phyloP scores from a whole-genome alignment of 2,797 vertebrate species.

The Thalassophryne amazonica region DNA sequence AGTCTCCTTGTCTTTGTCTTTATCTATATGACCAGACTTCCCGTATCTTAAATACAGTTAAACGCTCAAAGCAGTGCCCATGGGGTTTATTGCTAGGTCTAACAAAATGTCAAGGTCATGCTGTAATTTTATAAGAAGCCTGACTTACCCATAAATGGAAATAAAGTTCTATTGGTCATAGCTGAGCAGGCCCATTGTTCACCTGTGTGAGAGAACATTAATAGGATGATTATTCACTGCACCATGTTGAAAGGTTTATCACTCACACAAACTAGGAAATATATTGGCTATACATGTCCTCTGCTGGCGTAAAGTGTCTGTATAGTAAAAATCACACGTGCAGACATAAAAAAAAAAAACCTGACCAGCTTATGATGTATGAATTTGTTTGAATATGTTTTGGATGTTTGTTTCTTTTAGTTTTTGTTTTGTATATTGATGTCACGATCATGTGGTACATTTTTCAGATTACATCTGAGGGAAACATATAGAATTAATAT shows the following conservation, averaged over 20 bases:
- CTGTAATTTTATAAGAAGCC: constrained; percentile 57
- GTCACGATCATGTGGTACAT: too few relatives aligned
- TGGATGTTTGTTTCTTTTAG: too few relatives aligned
- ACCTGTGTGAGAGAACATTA: constrained; percentile 51
- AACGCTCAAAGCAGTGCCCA: constrained; percentile 51
- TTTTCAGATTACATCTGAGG: too few relatives aligned
- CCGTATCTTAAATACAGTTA: constrained; percentile 62
- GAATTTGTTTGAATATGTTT: too few relatives aligned
- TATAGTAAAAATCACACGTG: constrained; percentile 8
- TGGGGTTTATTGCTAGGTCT: constrained; percentile 72
- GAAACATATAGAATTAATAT: too few relatives aligned
- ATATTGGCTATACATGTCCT: constrained; percentile 42
- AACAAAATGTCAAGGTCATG: constrained; percentile 76
- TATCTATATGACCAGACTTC: constrained; percentile 54
- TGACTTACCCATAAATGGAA: constrained; percentile 47
- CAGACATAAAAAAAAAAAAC: constrained; percentile 4
- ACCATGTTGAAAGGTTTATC: constrained; percentile 69
- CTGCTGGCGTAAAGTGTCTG: constrained; percentile 25
- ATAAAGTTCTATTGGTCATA: constrained; percentile 68
- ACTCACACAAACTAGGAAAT: constrained; percentile 57
- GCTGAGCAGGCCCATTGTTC: constrained; percentile 57
- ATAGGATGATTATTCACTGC: constrained; percentile 69
- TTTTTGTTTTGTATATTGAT: too few relatives aligned
- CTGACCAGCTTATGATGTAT: too few relatives aligned
- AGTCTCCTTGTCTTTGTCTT: background rate